Conservation (phyloP, 2,797 vertebrate species). For the Gallinago stenura region DNA sequence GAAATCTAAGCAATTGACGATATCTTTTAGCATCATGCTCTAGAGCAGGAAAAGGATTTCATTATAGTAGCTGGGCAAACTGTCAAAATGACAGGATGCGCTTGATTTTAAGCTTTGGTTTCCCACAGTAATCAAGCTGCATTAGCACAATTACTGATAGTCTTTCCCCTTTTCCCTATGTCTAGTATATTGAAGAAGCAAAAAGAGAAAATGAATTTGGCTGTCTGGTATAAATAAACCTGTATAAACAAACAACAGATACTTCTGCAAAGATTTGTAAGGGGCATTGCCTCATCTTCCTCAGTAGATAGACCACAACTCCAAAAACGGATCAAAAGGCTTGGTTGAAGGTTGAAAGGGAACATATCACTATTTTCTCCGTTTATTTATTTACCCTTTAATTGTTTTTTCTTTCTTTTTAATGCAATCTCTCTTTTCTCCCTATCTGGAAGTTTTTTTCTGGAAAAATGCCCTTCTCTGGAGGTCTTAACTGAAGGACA, state of each 20-base stretch:
- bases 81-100: slow-evolving; percentile 8
- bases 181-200: not conserved
- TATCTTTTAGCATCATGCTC: not conserved
- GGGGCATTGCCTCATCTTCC: not conserved
- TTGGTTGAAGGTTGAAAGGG: not conserved
- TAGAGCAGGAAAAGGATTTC: slow-evolving; percentile 13
- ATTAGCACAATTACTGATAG: not conserved
- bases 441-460: not conserved
- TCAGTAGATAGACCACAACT: not conserved
- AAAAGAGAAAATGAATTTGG: not conserved
- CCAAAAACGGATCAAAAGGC: not conserved
- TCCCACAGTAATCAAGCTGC: not conserved
- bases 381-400: not conserved
- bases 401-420: not conserved
- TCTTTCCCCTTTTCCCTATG: not conserved
- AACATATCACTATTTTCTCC: not conserved
- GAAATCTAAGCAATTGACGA: not conserved
- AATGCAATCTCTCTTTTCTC: not conserved
- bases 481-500: not conserved
- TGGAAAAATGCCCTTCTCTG: not conserved
- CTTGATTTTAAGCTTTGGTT: not conserved
- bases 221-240: not conserved
- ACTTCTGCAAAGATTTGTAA: not conserved
- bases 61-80: not conserved
- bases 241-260: not conserved